Evolutionary conservation across 2,797 vertebrate species (phyloP).

Genomic region (Arremon brunneinucha): DNA sequence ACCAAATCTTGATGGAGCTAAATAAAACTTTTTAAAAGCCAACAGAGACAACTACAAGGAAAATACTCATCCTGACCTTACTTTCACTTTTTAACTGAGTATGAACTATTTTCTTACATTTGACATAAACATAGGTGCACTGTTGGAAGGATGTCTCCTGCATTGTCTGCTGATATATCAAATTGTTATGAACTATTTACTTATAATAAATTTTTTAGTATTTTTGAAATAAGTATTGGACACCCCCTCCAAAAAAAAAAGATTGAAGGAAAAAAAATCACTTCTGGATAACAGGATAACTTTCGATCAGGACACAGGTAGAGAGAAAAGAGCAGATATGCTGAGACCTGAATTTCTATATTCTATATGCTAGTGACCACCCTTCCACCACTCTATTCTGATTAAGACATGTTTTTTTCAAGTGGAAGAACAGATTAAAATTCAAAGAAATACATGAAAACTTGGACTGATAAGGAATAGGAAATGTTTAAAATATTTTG

Average conservation of each 20-base stretch:
- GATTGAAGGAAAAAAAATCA: neutral
- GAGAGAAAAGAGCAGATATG: neutral
- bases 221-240: neutral
- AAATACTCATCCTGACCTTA: neutral
- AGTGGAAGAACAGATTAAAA: neutral
- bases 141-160: neutral
- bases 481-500: neutral
- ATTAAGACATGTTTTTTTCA: neutral
- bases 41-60: neutral
- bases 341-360: neutral
- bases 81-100: neutral
- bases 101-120: neutral
- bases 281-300: neutral
- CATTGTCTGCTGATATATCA: neutral
- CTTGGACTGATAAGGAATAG: neutral
- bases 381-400: neutral
- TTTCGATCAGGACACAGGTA: neutral
- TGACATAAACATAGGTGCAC: neutral
- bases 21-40: neutral
- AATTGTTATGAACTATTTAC: neutral
- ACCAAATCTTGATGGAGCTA: neutral
- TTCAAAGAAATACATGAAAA: neutral
- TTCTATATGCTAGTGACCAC: neutral
- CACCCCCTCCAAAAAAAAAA: neutral
- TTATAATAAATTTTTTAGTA: neutral